phyloP scores from a whole-genome alignment of 2,888 invertebrate species.

The Brachyptera putata region DNA sequence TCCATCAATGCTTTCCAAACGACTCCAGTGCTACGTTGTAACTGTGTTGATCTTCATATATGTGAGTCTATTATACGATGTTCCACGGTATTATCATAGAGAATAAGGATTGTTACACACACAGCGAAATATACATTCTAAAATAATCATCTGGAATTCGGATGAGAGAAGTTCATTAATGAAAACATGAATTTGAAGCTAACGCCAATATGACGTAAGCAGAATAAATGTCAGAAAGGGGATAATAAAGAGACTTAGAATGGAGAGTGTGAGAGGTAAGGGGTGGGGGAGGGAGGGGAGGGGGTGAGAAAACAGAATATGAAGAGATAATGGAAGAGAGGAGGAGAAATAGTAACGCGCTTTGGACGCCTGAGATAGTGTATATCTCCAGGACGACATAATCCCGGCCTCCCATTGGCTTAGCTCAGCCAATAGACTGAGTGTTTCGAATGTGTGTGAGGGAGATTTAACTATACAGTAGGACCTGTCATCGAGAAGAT shows the following conservation, averaged over 20 bases:
- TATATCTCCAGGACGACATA: slow-evolving; percentile 28
- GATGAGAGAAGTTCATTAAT: slow-evolving; percentile 2
- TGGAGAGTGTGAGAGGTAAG: not conserved
- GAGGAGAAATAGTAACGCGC: slow-evolving; percentile 25
- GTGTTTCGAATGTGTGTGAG: slow-evolving; percentile 20
- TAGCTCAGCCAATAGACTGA: slow-evolving; percentile 30
- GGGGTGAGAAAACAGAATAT: not conserved
- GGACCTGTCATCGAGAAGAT: not conserved
- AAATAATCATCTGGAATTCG: not conserved
- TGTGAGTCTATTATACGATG: not conserved
- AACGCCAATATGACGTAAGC: slow-evolving; percentile 7
- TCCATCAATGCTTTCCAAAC: too few relatives aligned
- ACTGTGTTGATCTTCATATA: not conserved
- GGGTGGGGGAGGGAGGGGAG: not conserved
- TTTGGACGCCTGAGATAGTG: slow-evolving; percentile 31
- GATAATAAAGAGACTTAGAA: slow-evolving; percentile 4
- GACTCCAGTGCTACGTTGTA: too few relatives aligned
- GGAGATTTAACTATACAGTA: slow-evolving; percentile 19
- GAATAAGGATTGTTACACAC: too few relatives aligned
- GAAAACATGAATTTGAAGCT: slow-evolving; percentile 1
- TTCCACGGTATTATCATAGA: not conserved
- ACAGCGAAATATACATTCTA: too few relatives aligned
- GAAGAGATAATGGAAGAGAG: slow-evolving; percentile 1
- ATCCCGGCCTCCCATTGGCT: slow-evolving; percentile 32
- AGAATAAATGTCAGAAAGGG: slow-evolving; percentile 9